phyloP scores from a whole-genome alignment of 2,797 vertebrate genomes.

The Alcedo quadribrachys region DNA sequence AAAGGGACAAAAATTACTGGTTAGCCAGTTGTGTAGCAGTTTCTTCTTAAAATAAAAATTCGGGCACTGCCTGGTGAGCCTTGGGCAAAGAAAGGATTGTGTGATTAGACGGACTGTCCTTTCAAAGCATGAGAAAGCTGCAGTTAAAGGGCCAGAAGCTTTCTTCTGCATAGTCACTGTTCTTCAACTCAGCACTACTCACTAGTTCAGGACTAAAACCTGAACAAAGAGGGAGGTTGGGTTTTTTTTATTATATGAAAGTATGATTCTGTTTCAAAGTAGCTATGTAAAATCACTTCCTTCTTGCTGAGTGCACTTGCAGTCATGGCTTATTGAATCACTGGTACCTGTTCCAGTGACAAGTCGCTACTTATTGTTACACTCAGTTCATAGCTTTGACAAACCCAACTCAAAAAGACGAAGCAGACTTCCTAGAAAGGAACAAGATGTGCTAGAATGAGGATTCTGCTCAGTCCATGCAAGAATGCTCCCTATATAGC shows the following conservation, averaged over 20 bases:
- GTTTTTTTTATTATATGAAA: neutral
- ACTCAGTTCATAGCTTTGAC: neutral
- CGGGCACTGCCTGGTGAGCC: neutral
- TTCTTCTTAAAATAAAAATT: constrained; percentile 4
- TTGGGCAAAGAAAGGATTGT: neutral
- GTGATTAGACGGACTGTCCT: neutral
- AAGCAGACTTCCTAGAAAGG: neutral
- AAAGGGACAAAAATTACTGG: neutral
- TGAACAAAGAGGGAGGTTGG: neutral
- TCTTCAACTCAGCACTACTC: neutral
- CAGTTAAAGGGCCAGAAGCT: neutral
- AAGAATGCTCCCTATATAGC: neutral
- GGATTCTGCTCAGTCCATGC: neutral
- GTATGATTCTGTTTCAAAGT: neutral
- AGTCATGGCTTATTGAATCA: neutral
- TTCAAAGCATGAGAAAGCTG: neutral
- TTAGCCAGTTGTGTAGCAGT: neutral
- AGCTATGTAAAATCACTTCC: neutral
- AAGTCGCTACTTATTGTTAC: neutral
- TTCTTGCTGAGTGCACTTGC: neutral
- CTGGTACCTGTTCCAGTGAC: neutral
- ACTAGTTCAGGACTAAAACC: neutral
- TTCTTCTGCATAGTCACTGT: neutral
- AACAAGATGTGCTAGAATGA: neutral
- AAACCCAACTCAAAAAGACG: neutral